Evolutionary conservation across 1,140 invertebrate genomes (phyloP), one percentile per base, ranked within the genome.

Genomic region (Muscidifurax raptorellus): DNA sequence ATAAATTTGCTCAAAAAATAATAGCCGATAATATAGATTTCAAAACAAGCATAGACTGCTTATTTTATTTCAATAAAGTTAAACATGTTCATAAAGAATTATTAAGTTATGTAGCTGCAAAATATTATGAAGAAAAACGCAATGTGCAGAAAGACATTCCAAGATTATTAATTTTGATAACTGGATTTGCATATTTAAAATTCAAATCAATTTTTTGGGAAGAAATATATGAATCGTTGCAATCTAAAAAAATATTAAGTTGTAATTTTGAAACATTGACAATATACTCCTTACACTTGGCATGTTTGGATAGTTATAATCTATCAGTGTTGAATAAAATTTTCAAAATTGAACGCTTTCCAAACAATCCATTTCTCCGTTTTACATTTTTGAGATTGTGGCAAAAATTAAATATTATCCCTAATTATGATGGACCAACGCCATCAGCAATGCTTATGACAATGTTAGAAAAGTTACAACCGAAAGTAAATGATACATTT

Each of bases 321-420:
- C 36, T 9, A 9, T 40, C 7, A 10, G 10, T 40, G 1, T 9
- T 40, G 36, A 40, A 40, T 40, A 40, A 9, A 40, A 40, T 40
- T 40, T 40, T 40, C 36, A 40, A 40, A 40, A 40, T 40, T 12
- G 36, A 40, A 10, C 7, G 10, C 9, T 40, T 40, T 40, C 36
- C 36, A 40, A 40, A 40, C 36, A 40, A 40, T 40, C 36, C 15
- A 64, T 64, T 22, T 64, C 27, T 72, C 1, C 6, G 27, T 27
- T 72, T 25, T 25, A 72, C 69, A 27, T 27, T 18, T 72, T 28
- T 27, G 4, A 72, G 27, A 13, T 32, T 72, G 27, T 72, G 69
- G 27, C 69, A 72, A 72, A 72, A 72, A 72, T 32, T 72, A 28
- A 72, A 72, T 25, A 72, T 27, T 10, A 22, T 72, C 9, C 69